A percentile compares a stretch with the other conserved stretches of the same genome.
Evolutionary conservation across 2,888 invertebrate species (phyloP).

Genomic region (Stenodema calcarata): DNA sequence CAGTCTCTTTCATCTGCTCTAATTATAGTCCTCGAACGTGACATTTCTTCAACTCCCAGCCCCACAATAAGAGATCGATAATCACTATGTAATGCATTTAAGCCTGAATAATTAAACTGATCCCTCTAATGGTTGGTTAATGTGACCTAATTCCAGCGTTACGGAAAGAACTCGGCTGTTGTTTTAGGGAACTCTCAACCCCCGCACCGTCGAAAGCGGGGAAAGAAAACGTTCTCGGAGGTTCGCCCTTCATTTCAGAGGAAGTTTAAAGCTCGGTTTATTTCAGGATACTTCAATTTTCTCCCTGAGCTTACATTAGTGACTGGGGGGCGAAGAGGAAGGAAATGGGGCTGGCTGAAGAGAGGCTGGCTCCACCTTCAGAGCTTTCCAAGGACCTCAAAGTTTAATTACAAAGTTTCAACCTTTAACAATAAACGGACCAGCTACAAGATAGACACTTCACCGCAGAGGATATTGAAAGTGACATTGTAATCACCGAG

Average conservation of each 20-base stretch:
- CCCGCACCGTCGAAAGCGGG: background rate
- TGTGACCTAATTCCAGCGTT: background rate
- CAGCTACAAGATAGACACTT: conserved; percentile 1
- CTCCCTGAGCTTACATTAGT: conserved; percentile 2
- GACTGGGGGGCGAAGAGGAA: background rate
- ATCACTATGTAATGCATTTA: too few relatives aligned
- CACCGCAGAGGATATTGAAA: conserved; percentile 26
- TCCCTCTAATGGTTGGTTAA: background rate
- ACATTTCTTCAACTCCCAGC: too few relatives aligned
- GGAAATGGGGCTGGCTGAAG: background rate
- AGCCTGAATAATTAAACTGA: background rate
- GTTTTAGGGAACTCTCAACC: background rate
- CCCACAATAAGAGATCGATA: too few relatives aligned
- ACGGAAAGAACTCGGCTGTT: background rate
- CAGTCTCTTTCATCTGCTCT: too few relatives aligned
- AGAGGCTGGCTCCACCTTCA: background rate
- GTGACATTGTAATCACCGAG: conserved; percentile 22
- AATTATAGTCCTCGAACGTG: too few relatives aligned
- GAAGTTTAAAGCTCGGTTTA: conserved; percentile 13
- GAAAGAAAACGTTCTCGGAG: background rate
- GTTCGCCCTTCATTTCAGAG: background rate
- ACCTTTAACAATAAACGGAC: conserved; percentile 24
- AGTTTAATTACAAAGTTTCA: conserved; percentile 45
- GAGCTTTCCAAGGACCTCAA: conserved; percentile 11
- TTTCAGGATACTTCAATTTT: conserved; percentile 15